Evolutionary conservation across 2,888 invertebrate species (phyloP).

Genomic region (Formica aserva): DNA sequence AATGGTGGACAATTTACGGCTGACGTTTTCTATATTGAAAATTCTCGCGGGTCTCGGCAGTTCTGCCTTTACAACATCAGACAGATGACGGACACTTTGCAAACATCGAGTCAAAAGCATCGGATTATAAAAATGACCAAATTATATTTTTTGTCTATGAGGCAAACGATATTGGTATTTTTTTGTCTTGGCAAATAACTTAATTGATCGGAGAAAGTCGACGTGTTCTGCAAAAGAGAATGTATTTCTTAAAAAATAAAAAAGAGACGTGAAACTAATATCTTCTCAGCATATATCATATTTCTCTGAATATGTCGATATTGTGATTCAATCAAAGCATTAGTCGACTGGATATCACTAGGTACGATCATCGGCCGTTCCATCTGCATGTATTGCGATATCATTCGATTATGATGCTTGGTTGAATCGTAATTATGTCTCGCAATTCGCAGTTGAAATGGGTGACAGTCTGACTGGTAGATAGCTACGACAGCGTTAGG

Average conservation of each 20-base stretch:
- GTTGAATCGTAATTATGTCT: slow-evolving; percentile 78
- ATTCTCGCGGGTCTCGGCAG: not conserved
- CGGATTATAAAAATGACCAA: not conserved
- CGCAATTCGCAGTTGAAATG: slow-evolving; percentile 67
- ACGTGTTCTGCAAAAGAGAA: not conserved
- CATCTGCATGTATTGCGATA: slow-evolving; percentile 62
- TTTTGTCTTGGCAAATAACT: not conserved
- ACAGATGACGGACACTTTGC: not conserved
- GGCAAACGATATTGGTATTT: not conserved
- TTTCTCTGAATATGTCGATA: not conserved
- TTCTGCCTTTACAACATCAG: not conserved
- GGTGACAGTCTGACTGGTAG: slow-evolving; percentile 66
- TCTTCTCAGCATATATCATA: not conserved
- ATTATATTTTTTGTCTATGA: not conserved
- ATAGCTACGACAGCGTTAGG: slow-evolving; percentile 59
- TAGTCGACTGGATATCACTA: slow-evolving; percentile 21
- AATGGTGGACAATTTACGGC: slow-evolving; percentile 5
- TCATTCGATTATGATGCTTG: slow-evolving; percentile 76
- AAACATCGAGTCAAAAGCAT: not conserved
- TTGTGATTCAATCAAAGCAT: slow-evolving; percentile 39
- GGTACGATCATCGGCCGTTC: slow-evolving; percentile 46
- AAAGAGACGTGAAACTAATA: not conserved
- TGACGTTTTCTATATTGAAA: not conserved
- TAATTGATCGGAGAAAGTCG: not conserved
- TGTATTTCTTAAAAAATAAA: not conserved